These are phyloP conservation scores for Ganaspis brasiliensis DNA, from an alignment of 2,888 invertebrate genomes.

Conservation along the genomic window DNA sequence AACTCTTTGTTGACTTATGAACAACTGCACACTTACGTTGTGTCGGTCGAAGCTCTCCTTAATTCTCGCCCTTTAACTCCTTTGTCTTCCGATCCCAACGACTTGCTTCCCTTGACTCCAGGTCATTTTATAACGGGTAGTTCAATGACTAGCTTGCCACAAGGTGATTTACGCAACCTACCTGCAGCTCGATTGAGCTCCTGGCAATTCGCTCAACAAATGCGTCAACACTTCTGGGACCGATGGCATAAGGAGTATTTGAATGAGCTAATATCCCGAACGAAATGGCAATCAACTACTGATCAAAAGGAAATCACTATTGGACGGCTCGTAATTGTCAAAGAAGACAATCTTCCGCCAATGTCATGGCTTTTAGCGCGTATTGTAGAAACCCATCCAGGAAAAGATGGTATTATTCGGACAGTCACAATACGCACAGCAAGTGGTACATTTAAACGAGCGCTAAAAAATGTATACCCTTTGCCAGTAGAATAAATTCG, in stretches of 20 bases:
- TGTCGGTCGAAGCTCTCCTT: slow-evolving; percentile 56
- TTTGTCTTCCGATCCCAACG: slow-evolving; percentile 58
- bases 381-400: slow-evolving; percentile 36
- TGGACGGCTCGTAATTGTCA: slow-evolving; percentile 42
- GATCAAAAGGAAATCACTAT: neutral
- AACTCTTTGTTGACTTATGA: slow-evolving; percentile 13
- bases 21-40: slow-evolving; percentile 2
- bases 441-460: slow-evolving; percentile 27
- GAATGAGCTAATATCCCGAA: slow-evolving; percentile 52
- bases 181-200: slow-evolving; percentile 49
- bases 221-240: slow-evolving; percentile 55
- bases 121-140: slow-evolving; percentile 69
- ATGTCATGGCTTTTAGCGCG: slow-evolving; percentile 45
- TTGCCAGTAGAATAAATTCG: neutral
- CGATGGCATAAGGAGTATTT: slow-evolving; percentile 61
- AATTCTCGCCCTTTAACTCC: slow-evolving; percentile 62
- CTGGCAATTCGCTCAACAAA: slow-evolving; percentile 59
- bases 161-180: slow-evolving; percentile 58
- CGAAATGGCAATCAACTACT: slow-evolving; percentile 54
- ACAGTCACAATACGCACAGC: slow-evolving; percentile 43
- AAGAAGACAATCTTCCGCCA: slow-evolving; percentile 46
- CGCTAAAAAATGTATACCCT: neutral
- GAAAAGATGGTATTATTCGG: slow-evolving; percentile 31
- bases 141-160: slow-evolving; percentile 62
- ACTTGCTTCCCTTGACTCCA: slow-evolving; percentile 64